A percentile compares a stretch with the other conserved stretches of the same genome.
Evolutionary conservation across 23 tunicate genomes (phyloP).

Genomic region (Ciona savignyi): DNA sequence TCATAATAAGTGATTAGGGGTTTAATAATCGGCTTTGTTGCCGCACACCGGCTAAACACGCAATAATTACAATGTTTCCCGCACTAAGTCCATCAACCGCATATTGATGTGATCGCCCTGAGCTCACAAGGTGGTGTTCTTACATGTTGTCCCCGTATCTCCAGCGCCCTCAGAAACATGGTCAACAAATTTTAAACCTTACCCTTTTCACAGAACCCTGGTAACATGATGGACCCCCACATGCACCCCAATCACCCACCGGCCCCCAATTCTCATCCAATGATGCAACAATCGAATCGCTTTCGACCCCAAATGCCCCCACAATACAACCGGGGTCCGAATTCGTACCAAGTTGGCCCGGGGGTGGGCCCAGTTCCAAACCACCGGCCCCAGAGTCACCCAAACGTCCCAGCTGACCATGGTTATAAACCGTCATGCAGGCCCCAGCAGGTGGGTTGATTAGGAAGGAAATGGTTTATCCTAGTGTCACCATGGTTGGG

Average conservation of each 20-base stretch:
- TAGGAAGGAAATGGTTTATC: no score
- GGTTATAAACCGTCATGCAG: conserved; percentile 21
- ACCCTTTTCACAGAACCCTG: neutral
- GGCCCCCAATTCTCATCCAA: conserved; percentile 1
- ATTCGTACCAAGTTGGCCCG: conserved; percentile 18
- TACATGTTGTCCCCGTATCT: no score
- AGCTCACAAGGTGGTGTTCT: no score
- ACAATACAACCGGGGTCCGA: conserved; percentile 23
- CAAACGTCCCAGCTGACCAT: conserved; percentile 11
- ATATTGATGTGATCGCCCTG: no score
- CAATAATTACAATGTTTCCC: no score
- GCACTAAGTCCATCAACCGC: no score
- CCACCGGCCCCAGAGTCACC: conserved; percentile 1
- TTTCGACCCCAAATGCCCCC: conserved; percentile 19
- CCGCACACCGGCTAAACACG: no score
- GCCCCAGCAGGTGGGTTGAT: conserved; percentile 33
- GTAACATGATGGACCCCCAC: conserved; percentile 8
- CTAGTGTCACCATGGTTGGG: no score
- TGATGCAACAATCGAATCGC: conserved; percentile 15
- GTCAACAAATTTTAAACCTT: no score
- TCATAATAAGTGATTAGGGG: no score
- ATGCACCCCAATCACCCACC: neutral
- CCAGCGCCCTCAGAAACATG: no score
- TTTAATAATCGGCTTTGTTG: no score
- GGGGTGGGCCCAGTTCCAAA: conserved; percentile 10